These are phyloP conservation scores for Microcebus murinus DNA, from an alignment of 2,113 vertebrate genomes.

Conservation along the genomic window DNA sequence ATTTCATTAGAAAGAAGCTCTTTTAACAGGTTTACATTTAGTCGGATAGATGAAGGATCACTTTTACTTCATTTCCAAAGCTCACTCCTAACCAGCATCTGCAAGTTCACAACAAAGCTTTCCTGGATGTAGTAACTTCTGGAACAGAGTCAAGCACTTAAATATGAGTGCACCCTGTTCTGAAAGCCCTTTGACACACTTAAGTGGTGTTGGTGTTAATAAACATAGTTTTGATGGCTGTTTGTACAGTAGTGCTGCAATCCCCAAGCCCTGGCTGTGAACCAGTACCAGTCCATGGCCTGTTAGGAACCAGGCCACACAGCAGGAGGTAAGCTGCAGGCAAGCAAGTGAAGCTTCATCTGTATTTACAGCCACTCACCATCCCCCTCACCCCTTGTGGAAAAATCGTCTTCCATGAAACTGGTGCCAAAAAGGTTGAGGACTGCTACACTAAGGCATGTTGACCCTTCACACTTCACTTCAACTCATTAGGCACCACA, in stretches of 20 bases:
- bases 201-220: neutral
- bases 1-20: slow-evolving; percentile 16
- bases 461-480: neutral
- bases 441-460: too few relatives aligned
- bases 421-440: too few relatives aligned
- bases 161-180: neutral
- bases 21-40: slow-evolving; percentile 38
- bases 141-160: neutral
- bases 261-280: too few relatives aligned
- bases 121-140: slow-evolving; percentile 2
- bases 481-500: neutral
- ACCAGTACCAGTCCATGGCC: too few relatives aligned
- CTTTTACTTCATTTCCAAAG: slow-evolving; percentile 50
- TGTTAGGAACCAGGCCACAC: too few relatives aligned
- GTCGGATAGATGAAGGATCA: neutral
- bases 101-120: neutral
- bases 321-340: too few relatives aligned
- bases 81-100: slow-evolving; percentile 18
- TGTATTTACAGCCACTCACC: too few relatives aligned
- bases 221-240: neutral
- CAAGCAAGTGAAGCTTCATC: too few relatives aligned
- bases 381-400: too few relatives aligned
- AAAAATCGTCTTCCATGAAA: too few relatives aligned
- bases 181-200: neutral
- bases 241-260: neutral